Evolutionary conservation across 2,888 invertebrate species (phyloP), one percentile per base, ranked within the genome.

Genomic region (Dicroscelio sp.): DNA sequence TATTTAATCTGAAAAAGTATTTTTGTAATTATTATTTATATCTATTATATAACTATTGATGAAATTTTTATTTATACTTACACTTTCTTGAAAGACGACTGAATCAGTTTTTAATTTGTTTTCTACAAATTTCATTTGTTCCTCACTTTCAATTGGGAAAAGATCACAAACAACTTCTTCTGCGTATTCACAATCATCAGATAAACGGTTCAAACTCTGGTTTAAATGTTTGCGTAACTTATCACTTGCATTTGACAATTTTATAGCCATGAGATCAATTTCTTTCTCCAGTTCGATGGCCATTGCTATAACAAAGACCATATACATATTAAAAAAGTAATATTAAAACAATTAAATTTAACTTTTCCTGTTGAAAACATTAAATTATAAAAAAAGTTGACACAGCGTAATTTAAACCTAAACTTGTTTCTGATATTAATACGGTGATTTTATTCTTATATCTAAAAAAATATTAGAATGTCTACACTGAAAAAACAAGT

Each of bases 1-100:
- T 71, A 71, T 48, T 71, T 71, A 5, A 43, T 48, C 71, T 71
- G 48, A 71, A 65, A 65, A 65, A 12, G 14, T 12, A 43, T 43
- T 43, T 43, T 43, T 14, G 14, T 8, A 43, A 12, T 43, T 12
- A 43, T 12, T 12, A 14, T 43, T 43, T 43, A 43, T 43, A n/a
- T n/a, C n/a, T n/a, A n/a, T n/a, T n/a, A n/a, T n/a, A n/a, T n/a
- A n/a, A n/a, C n/a, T n/a, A n/a, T n/a, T n/a, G n/a, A n/a, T n/a
- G n/a, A n/a, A 52, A 52, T 38, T 38, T 38, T 38, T 38, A 38
- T 38, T 38, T 38, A 38, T 38, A 12, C 43, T 38, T 38, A 38
- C 8, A 38, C 43, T 12, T 38, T 38, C 43, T 12, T 38, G 8
- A 14, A 38, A 38, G 14, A 38, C 43, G 14, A 12, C 14, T 14